A percentile compares a stretch with the other conserved stretches of the same genome.
Conservation (phyloP, 2,888 invertebrate species). For the Amaurobius ferox region DNA sequence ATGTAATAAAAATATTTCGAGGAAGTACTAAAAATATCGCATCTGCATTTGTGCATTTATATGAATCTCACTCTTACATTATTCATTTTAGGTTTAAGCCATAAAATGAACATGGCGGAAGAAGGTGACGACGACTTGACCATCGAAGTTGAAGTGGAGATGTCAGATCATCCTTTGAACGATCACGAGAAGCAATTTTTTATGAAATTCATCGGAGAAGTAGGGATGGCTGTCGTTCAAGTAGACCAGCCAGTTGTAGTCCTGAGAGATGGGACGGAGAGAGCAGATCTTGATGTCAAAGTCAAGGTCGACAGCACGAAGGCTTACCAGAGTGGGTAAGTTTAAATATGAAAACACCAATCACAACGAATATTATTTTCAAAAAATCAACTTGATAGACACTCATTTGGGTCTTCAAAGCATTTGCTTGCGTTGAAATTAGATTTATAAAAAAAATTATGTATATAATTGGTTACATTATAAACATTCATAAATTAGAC, state of each 20-base stretch:
- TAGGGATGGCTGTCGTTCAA: constrained; percentile 37
- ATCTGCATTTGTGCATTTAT: too few relatives aligned
- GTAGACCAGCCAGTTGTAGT: constrained; percentile 69
- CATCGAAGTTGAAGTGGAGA: constrained; percentile 72
- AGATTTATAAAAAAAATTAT: too few relatives aligned
- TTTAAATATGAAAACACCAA: too few relatives aligned
- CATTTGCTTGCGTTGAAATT: too few relatives aligned
- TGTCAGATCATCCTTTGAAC: constrained; percentile 73
- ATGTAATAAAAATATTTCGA: too few relatives aligned
- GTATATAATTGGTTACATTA: too few relatives aligned
- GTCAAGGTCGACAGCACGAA: constrained; percentile 61
- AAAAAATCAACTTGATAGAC: too few relatives aligned
- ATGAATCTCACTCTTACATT: too few relatives aligned
- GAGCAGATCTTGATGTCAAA: constrained; percentile 61
- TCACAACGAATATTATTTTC: too few relatives aligned
- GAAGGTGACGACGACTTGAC: constrained; percentile 73
- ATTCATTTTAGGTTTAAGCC: constrained; percentile 35
- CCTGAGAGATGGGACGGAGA: constrained; percentile 60
- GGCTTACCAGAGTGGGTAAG: constrained; percentile 71
- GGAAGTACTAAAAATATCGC: too few relatives aligned
- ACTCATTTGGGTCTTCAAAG: too few relatives aligned
- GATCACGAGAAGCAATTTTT: constrained; percentile 57
- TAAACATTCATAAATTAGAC: too few relatives aligned
- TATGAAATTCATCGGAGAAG: constrained; percentile 61
- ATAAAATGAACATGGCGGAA: constrained; percentile 67